phyloP scores from a whole-genome alignment of 2,888 invertebrate species.

The Nasonia oneida region DNA sequence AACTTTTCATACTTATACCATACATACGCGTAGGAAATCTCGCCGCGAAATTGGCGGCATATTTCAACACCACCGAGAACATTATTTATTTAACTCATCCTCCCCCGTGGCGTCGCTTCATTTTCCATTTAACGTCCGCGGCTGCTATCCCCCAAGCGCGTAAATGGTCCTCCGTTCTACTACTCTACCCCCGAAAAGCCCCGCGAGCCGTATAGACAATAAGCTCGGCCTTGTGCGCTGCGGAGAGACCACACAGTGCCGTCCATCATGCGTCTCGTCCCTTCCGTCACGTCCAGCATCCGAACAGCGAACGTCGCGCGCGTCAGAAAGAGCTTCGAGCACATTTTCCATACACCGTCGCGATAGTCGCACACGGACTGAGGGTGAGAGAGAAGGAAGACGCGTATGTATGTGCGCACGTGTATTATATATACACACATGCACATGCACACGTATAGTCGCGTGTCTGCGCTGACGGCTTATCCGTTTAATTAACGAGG shows the following conservation, averaged over 20 bases:
- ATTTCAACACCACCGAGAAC: slow-evolving; percentile 39
- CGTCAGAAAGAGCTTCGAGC: slow-evolving; percentile 43
- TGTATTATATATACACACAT: background rate
- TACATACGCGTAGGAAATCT: background rate
- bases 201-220: background rate
- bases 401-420: background rate
- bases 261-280: slow-evolving; percentile 20
- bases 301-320: background rate
- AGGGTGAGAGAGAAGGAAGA: background rate
- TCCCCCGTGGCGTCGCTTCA: background rate
- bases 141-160: background rate
- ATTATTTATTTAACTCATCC: background rate
- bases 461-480: slow-evolving; percentile 67
- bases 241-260: background rate
- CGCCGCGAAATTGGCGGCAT: slow-evolving; percentile 55
- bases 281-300: slow-evolving; percentile 27
- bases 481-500: slow-evolving; percentile 78
- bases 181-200: background rate
- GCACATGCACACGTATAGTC: background rate
- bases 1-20: slow-evolving; percentile 30
- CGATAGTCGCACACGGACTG: background rate
- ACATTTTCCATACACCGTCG: slow-evolving; percentile 41
- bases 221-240: background rate
- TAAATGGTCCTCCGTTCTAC: background rate
- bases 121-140: background rate